A percentile compares a stretch with the other conserved stretches of the same genome.
phyloP scores from a whole-genome alignment of 2,888 invertebrate genomes.

The Pinctada fucata region DNA sequence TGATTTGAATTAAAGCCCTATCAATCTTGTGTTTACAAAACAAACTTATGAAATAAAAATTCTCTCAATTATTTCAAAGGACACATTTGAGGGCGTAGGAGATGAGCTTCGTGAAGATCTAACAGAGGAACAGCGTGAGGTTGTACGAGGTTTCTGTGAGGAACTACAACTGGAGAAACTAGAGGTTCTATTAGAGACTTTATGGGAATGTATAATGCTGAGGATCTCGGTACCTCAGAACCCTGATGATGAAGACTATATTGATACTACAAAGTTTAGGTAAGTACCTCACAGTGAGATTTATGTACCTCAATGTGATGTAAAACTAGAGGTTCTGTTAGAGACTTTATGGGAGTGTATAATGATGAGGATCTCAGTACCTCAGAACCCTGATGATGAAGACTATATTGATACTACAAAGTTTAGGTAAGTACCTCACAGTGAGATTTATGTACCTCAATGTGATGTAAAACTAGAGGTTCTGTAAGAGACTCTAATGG shows the following conservation, averaged over 20 bases:
- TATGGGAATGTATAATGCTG: conserved; percentile 45
- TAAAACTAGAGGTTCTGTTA: conserved; percentile 24
- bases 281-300: neutral
- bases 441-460: too few species aligned
- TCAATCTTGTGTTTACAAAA: too few species aligned
- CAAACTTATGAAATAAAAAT: too few species aligned
- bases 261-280: conserved; percentile 29
- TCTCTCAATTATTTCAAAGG: neutral
- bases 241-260: conserved; percentile 35
- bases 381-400: conserved; percentile 39
- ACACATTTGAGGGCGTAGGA: conserved; percentile 27
- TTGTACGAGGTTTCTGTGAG: conserved; percentile 24
- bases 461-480: conserved; percentile 24
- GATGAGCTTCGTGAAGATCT: conserved; percentile 30
- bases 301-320: too few species aligned
- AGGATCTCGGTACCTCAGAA: conserved; percentile 41
- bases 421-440: conserved; percentile 17
- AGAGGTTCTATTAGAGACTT: conserved; percentile 28
- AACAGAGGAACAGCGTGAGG: conserved; percentile 14
- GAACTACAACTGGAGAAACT: conserved; percentile 31
- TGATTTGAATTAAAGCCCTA: too few species aligned
- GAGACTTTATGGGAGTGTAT: conserved; percentile 44
- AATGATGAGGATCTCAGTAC: conserved; percentile 38
- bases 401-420: conserved; percentile 25
- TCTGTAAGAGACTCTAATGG: conserved; percentile 37